A percentile compares a stretch with the other conserved stretches of the same genome.
phyloP scores from a whole-genome alignment of 2,113 vertebrate species.

The Erythrocercus mccallii region DNA sequence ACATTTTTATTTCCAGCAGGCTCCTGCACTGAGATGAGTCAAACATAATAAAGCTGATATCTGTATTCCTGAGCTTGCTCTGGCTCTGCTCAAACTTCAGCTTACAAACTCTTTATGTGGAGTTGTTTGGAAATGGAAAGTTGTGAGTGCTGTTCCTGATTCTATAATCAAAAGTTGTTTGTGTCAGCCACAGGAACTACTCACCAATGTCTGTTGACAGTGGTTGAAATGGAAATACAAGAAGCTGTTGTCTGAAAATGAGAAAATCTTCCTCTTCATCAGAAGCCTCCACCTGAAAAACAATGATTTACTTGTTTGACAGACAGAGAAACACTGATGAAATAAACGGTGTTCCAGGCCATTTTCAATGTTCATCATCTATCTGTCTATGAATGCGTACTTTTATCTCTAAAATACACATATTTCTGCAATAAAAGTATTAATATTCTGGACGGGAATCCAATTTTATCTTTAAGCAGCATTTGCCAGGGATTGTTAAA shows the following conservation, averaged over 20 bases:
- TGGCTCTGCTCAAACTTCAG: neutral
- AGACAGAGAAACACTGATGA: neutral
- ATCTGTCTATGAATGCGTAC: neutral
- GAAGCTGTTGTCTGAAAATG: neutral
- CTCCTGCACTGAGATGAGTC: neutral
- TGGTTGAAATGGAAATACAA: neutral
- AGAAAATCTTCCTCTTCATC: neutral
- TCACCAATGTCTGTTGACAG: neutral
- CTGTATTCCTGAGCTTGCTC: neutral
- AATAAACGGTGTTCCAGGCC: neutral
- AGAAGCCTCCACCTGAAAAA: neutral
- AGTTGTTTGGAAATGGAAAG: neutral
- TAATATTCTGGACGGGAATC: constrained; percentile 27
- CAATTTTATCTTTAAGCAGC: constrained; percentile 36
- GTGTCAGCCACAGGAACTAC: neutral
- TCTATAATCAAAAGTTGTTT: neutral
- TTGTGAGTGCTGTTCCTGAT: neutral
- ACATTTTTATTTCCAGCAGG: neutral
- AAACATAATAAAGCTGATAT: neutral
- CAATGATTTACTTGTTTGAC: neutral
- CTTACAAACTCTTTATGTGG: neutral
- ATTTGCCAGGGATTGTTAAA: constrained; percentile 43
- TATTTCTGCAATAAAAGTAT: neutral
- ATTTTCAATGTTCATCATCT: neutral
- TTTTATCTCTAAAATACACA: neutral